phyloP scores from a whole-genome alignment of 2,888 invertebrate species.

The Heliconius erato region DNA sequence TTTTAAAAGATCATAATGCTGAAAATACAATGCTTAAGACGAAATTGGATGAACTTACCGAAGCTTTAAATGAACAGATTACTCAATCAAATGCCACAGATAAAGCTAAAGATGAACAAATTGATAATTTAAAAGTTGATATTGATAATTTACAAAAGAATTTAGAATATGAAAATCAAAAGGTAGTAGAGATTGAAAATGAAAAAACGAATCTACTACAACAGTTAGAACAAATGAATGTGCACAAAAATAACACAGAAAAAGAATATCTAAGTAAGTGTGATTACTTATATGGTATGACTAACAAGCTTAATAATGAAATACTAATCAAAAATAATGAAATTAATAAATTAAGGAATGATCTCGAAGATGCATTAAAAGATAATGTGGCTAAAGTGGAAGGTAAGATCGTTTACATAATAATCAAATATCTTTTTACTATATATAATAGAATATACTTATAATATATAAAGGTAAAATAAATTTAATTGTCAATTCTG shows the following conservation, averaged over 20 bases:
- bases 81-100: conserved; percentile 52
- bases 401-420: conserved; percentile 55
- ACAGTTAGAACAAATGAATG: conserved; percentile 57
- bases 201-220: conserved; percentile 57
- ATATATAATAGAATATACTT: neutral
- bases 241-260: conserved; percentile 59
- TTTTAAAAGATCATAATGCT: conserved; percentile 58
- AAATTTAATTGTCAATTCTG: too few species aligned
- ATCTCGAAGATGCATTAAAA: conserved; percentile 54
- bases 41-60: conserved; percentile 62
- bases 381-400: conserved; percentile 57
- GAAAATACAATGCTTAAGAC: conserved; percentile 60
- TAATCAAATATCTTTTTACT: neutral
- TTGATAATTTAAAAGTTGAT: conserved; percentile 58
- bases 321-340: conserved; percentile 52
- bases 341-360: conserved; percentile 54
- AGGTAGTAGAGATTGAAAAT: conserved; percentile 50
- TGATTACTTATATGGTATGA: conserved; percentile 54
- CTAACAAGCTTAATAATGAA: conserved; percentile 56
- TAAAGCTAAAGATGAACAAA: conserved; percentile 57
- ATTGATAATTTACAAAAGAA: conserved; percentile 55
- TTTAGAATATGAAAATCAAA: conserved; percentile 53
- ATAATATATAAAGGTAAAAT: too few species aligned
- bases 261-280: conserved; percentile 62
- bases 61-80: conserved; percentile 57